Base-by-base conservation (phyloP, 2,113 vertebrate species). In the Chunga burmeisteri region DNA sequence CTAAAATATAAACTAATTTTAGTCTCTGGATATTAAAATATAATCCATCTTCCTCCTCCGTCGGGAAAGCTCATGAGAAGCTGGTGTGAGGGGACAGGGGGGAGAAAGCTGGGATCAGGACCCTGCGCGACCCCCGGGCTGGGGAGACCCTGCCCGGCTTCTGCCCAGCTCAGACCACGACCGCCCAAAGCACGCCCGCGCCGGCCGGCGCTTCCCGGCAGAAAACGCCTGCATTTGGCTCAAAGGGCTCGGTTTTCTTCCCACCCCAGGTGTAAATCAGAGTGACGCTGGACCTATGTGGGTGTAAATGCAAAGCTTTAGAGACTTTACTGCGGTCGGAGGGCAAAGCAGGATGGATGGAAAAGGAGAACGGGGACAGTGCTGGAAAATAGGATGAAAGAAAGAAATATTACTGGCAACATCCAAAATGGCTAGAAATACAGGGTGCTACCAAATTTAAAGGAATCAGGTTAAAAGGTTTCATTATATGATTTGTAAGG, bases 1-100 rank as follows among this genome's bases (percentile, higher is more conserved):
- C 98, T 99, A 98, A 99, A 99, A 99, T 97, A 98, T 91, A 99
- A 99, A 99, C 99, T 98, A 98, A 98, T 98, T 99, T 99, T 98
- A 98, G 98, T 98, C 98, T 97, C 98, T 96, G 98, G 98, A 98
- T 99, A 98, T 97, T 99, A 99, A 99, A 99, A 99, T 98, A 99
- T 98, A 99, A 99, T 99, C 98, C 98, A 99, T 98, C 98, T 99
- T 98, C 98, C 97, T 98, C 98, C 98, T 98, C 98, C 98, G 93
- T 82, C 92, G 92, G 98, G 98, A 98, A 98, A 98, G 98, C 98
- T 99, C 99, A 98, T 98, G 98, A 98, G 98, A 98, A 98, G 98
- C 98, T 98, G 99, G 98, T 97, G 96, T 93, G 96, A 98, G 97
- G 98, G 98, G 97, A 98, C 96, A 96, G 98, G 97, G 97, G 95